Evolutionary conservation across 2,797 vertebrate species (phyloP), one percentile per base, ranked within the genome.

Genomic region (Intellagama lesueurii): DNA sequence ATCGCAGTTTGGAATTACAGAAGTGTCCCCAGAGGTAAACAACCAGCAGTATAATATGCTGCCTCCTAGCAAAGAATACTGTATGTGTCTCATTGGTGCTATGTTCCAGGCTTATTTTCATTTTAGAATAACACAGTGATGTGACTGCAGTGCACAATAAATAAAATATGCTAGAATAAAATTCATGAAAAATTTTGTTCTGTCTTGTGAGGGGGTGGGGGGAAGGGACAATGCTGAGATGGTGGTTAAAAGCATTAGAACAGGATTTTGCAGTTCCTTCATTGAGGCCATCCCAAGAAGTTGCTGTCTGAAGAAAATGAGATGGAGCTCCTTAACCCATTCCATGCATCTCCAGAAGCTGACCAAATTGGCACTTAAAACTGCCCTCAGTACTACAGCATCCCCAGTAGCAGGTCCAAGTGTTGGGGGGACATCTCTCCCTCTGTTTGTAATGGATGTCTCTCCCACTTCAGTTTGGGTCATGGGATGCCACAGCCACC

Each of bases 21-120:
- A 98, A 77, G 95, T 99, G 86, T 98, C 98, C 2, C 96, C 98
- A 28, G 98, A 99, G 98, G 99, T 99, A 95, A 56, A 97, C 92
- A 75, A 7, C 72, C 83, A 76, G 11, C 86, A 92, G 89, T 85
- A 16, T 91, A 78, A 90, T 24, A 7, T 87, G 30, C 30, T 66
- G 24, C 84, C 92, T 83, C 24, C 86, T 17, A 47, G 88, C 32
- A 17, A 17, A 8, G 76, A 26, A 85, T 90, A 40, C 40, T 40
- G 40, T 40, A 87, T 88, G 9, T 28, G 60, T 66, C 47, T 44
- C 88, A n/a, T 47, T 26, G 35, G 75, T 90, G 68, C 47, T 85
- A 52, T 35, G 35, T 77, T 72, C 47, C 44, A 75, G n/a, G 9
- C 26, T 5, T 40, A 17, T 88, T 6, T 2, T 76, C 30, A 72